phyloP scores from a whole-genome alignment of 2,797 vertebrate species.

The Gymnothorax javanicus region DNA sequence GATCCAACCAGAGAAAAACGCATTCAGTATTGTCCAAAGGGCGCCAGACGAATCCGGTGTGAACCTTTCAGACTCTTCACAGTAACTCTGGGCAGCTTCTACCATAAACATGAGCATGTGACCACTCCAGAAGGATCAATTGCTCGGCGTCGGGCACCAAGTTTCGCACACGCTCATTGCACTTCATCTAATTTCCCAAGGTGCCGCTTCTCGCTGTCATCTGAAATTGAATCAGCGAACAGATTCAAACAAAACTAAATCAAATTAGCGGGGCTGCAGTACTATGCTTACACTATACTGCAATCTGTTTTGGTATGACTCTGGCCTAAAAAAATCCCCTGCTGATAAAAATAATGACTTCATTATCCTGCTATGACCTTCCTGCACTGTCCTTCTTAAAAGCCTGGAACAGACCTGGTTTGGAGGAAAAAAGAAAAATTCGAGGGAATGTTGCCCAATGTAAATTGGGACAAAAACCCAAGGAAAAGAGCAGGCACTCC shows the following conservation, averaged over 20 bases:
- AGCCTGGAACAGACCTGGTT: not conserved
- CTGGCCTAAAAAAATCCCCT: not conserved
- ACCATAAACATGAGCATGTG: constrained; percentile 1
- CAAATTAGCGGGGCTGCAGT: not conserved
- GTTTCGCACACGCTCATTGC: not conserved
- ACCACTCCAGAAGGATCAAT: constrained; percentile 3
- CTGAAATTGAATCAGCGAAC: not conserved
- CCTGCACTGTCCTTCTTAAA: not conserved
- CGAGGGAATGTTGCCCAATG: no score
- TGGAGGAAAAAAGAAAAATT: no score
- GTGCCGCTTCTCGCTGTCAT: not conserved
- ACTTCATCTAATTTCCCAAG: not conserved
- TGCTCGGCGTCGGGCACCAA: not conserved
- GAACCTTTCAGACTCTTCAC: constrained; percentile 1
- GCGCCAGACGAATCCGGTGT: constrained; percentile 1
- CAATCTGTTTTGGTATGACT: not conserved
- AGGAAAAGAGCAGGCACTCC: no score
- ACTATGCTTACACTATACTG: not conserved
- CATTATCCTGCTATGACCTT: not conserved
- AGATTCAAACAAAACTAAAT: not conserved
- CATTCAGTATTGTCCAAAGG: constrained; percentile 36
- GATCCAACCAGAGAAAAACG: constrained; percentile 39
- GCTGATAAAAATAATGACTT: not conserved
- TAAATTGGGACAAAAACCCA: no score
- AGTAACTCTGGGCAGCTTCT: constrained; percentile 4